A percentile compares a stretch with the other conserved stretches of the same genome.
These are phyloP conservation scores for Asobara japonica DNA, from an alignment of 1,140 invertebrate genomes.

Conservation along the genomic window DNA sequence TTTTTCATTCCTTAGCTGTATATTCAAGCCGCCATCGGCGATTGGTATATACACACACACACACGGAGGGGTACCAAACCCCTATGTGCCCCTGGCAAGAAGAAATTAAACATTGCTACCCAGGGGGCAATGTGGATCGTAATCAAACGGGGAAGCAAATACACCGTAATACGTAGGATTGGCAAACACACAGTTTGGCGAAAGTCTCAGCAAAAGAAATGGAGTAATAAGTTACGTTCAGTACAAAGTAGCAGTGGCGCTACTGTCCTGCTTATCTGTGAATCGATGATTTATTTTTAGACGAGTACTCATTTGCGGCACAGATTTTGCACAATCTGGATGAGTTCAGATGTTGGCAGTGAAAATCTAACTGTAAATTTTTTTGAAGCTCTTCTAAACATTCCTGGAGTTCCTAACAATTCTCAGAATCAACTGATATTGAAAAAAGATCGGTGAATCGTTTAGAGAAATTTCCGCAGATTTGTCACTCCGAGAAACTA, in stretches of 20 bases:
- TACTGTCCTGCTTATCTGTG: background rate
- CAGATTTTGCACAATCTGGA: too few relatives aligned
- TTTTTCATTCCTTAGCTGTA: background rate
- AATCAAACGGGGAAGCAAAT: background rate
- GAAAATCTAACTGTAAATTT: too few relatives aligned
- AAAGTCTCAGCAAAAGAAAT: background rate
- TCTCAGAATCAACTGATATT: too few relatives aligned
- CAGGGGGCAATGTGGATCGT: background rate
- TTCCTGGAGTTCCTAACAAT: too few relatives aligned
- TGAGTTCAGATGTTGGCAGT: too few relatives aligned
- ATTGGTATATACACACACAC: background rate
- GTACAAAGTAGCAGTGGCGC: background rate
- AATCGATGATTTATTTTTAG: too few relatives aligned
- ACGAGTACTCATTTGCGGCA: too few relatives aligned
- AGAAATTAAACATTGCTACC: background rate
- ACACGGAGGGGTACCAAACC: background rate
- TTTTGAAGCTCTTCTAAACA: too few relatives aligned
- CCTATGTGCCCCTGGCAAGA: background rate
- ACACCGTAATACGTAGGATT: background rate
- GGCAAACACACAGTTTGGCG: background rate
- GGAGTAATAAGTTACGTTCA: background rate
- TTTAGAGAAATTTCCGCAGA: too few relatives aligned
- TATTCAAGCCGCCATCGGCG: background rate
- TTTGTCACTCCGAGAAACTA: too few relatives aligned
- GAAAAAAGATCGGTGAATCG: too few relatives aligned